Evolutionary conservation across 2,113 vertebrate genomes (phyloP), one percentile per base, ranked within the genome.

Genomic region (Ictalurus punctatus): DNA sequence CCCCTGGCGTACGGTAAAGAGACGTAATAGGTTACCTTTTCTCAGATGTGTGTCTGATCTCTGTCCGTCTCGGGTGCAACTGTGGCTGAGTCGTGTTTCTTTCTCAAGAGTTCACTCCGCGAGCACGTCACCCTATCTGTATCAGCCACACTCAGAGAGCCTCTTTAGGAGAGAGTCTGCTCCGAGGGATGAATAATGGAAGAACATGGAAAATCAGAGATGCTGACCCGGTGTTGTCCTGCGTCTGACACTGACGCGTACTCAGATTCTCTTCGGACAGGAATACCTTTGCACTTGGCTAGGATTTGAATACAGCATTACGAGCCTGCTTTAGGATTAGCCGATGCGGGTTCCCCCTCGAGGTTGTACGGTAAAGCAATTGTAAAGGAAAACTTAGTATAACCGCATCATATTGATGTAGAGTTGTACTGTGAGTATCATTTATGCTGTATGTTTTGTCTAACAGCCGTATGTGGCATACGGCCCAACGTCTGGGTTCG

Each of bases 171-270:
- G 65, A 54, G 86, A 56, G 71, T 54, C 76, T 74, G 61, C 65
- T 84, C 88, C 6, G 59, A 74, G 23, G 19, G 83, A 91, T 91
- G 23, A 91, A 91, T 91, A 91, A 91, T 91, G 61, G 59, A 90
- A 21, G 52, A 82, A 88, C 21, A 1, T 58, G 54, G 80, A 88
- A 81, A n/a, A 88, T 84, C 87, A 67, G 52, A 91, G 86, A 84
- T 76, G 69, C 84, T 74, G 89, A 83, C 86, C 86, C 14, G 80
- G 48, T 69, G 85, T 48, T 86, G 59, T 88, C 86, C 40, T 63
- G 80, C 69, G 78, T 65, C 78, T 76, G 85, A 89, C 83, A 79
- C 52, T 14, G 58, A 79, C 69, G 56, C 48, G 19, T 21, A 56
- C 82, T 5, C 58, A 6, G 37, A 67, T 21, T 19, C 84, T 19